A percentile compares a stretch with the other conserved stretches of the same genome.
phyloP scores from a whole-genome alignment of 2,888 invertebrate species.

The Caenorhabditis sp. region DNA sequence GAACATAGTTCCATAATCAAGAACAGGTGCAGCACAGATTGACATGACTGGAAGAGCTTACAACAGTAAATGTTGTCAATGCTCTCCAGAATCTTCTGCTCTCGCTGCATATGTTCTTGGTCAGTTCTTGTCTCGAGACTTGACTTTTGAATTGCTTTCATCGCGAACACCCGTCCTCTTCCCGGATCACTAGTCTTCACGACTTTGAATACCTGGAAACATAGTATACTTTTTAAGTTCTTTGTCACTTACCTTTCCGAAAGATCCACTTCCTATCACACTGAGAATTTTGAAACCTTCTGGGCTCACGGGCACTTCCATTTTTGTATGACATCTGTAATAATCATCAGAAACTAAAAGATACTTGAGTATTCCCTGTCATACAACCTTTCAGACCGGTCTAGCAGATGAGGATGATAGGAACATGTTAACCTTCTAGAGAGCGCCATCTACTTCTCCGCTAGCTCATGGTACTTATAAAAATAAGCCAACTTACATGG shows the following conservation, averaged over 20 bases:
- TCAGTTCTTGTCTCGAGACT: conserved; percentile 99
- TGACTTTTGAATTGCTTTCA: conserved; percentile 94
- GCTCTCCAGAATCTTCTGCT: conserved; percentile 98
- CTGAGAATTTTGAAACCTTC: conserved; percentile 96
- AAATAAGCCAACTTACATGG: no score
- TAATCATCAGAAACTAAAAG: no score
- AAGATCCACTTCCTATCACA: conserved; percentile 97
- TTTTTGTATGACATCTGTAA: no score
- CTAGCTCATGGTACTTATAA: no score
- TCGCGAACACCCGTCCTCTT: conserved; percentile 94
- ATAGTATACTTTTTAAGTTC: not conserved
- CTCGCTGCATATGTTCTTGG: conserved; percentile 99
- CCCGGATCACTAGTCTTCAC: conserved; percentile 93
- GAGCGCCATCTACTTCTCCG: no score
- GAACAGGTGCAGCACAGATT: conserved; percentile 98
- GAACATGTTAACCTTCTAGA: no score
- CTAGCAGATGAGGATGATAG: no score
- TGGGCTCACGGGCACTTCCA: conserved; percentile 86
- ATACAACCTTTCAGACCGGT: no score
- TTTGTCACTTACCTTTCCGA: conserved; percentile 96
- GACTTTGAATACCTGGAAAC: conserved; percentile 83
- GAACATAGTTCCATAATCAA: conserved; percentile 98
- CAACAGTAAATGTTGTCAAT: conserved; percentile 99
- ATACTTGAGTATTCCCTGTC: no score
- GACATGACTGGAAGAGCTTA: conserved; percentile 98